phyloP scores from a whole-genome alignment of 2,888 invertebrate species.

The Cantharis nigra region DNA sequence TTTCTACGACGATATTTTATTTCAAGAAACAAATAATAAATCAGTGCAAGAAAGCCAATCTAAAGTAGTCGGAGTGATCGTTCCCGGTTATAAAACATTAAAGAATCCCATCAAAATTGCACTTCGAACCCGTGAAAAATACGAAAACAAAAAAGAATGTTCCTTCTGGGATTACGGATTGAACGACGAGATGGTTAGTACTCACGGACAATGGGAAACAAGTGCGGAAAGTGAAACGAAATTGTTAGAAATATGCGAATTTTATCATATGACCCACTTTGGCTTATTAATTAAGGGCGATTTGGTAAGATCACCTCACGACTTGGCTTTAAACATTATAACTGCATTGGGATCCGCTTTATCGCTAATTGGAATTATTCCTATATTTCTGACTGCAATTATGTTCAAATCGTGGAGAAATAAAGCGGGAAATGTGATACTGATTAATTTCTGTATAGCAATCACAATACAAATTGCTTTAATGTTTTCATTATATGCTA shows the following conservation, averaged over 20 bases:
- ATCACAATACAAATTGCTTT: slow-evolving; percentile 56
- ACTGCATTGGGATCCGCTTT: slow-evolving; percentile 57
- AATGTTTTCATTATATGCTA: slow-evolving; percentile 48
- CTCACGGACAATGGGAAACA: slow-evolving; percentile 24
- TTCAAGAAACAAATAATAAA: slow-evolving; percentile 15
- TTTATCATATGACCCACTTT: slow-evolving; percentile 61
- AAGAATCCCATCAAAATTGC: slow-evolving; percentile 55
- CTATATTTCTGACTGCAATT: slow-evolving; percentile 57
- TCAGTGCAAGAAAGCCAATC: slow-evolving; percentile 45
- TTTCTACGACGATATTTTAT: slow-evolving; percentile 32
- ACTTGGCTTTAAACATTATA: slow-evolving; percentile 54
- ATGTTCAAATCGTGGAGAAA: slow-evolving; percentile 63
- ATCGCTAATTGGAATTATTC: slow-evolving; percentile 56
- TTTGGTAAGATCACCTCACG: slow-evolving; percentile 39
- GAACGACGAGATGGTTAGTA: slow-evolving; percentile 54
- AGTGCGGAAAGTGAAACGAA: slow-evolving; percentile 12
- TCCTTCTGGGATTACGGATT: slow-evolving; percentile 59
- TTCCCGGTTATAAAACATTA: slow-evolving; percentile 59
- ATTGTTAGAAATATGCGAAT: slow-evolving; percentile 57
- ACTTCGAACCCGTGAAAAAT: slow-evolving; percentile 1
- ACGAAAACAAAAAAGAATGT: slow-evolving; percentile 47
- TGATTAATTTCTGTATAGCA: slow-evolving; percentile 59
- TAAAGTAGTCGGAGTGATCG: slow-evolving; percentile 61
- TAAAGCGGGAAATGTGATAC: slow-evolving; percentile 62
- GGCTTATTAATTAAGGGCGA: slow-evolving; percentile 55